phyloP scores from a whole-genome alignment of 2,888 invertebrate genomes.

The Germaria angustata region DNA sequence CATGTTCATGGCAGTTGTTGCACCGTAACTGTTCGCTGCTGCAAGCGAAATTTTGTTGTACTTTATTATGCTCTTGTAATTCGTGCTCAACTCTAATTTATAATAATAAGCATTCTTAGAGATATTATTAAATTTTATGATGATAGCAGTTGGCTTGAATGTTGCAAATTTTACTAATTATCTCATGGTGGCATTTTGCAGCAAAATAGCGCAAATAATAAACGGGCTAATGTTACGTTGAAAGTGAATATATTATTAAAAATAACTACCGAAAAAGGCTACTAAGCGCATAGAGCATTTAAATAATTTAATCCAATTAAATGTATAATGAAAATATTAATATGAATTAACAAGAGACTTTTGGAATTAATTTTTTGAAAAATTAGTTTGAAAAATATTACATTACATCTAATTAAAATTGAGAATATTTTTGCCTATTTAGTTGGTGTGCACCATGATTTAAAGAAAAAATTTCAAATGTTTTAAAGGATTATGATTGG shows the following conservation, averaged over 20 bases:
- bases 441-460: too few species aligned
- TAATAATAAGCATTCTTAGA: conserved; percentile 6
- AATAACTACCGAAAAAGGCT: not conserved
- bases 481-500: too few species aligned
- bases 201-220: not conserved
- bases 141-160: not conserved
- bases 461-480: too few species aligned
- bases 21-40: not conserved
- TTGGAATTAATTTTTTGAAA: too few species aligned
- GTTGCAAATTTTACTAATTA: not conserved
- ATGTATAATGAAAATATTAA: too few species aligned
- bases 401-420: too few species aligned
- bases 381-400: too few species aligned
- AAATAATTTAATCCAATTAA: too few species aligned
- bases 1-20: not conserved
- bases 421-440: too few species aligned
- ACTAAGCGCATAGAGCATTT: not conserved
- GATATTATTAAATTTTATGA: conserved; percentile 19
- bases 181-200: not conserved
- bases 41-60: not conserved
- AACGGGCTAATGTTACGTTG: not conserved
- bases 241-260: not conserved
- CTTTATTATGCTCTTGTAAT: not conserved
- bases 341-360: too few species aligned
- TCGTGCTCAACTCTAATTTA: conserved; percentile 41